Base-by-base conservation (phyloP, 2,888 invertebrate genomes). In the Napeogenes inachia region DNA sequence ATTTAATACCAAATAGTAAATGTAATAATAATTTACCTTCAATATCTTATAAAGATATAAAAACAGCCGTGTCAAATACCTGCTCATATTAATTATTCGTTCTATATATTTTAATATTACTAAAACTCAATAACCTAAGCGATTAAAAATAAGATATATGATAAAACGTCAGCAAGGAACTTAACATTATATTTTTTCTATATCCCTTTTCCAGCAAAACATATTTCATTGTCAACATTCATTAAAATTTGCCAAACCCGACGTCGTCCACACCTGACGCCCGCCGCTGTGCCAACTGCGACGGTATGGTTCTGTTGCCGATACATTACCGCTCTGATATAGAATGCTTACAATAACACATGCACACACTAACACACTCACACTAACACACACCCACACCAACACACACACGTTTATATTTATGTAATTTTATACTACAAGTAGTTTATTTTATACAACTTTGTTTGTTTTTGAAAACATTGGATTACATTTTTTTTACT, bases 171-270 rank as follows among this genome's bases (percentile, higher is more conserved):
- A 21, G 2, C 5, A 47, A 47, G 4, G 45, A 38, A 47, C 38
- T 58, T 12, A 58, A 50, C 13, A 42, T 30, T 13, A 13, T 35
- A 59, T 13, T 33, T 50, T 32, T 21, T 3, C 30, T 38, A 4
- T 21, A 46, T 74, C 13, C 57, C 84, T 63, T 75, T 71, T 87
- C 87, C 67, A 86, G 82, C 6, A 5, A 0, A n/a, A 4, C n/a
- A 56, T 45, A 59, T 66, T 59, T 66, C 75, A 64, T 45, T 33
- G 71, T 63, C 71, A 71, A 82, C 86, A 87, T 88, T 88, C 88
- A 88, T 88, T 88, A 87, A 80, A 80, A 80, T 81, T 78, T 79
- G 76, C 76, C 77, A 73, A 76, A 75, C 73, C 77, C 74, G 74
- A 66, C 75, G 78, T 79, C 79, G 73, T 66, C 62, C 73, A 70